Evolutionary conservation across 2,888 invertebrate genomes (phyloP).

Genomic region (Bruchidius siliquastri): DNA sequence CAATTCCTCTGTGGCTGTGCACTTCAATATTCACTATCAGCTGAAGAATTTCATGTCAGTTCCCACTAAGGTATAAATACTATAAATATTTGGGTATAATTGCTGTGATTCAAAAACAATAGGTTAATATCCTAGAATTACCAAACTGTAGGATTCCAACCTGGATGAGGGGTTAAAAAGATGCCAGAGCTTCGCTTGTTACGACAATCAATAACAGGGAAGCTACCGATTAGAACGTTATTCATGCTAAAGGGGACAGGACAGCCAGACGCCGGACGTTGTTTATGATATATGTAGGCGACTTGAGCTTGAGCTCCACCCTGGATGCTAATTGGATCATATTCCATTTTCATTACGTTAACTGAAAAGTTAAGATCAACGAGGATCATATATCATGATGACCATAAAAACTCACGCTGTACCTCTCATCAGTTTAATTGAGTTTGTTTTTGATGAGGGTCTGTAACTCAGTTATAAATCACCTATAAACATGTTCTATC

Average conservation of each 20-base stretch:
- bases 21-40: too few species aligned
- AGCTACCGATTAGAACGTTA: conserved; percentile 6
- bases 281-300: conserved; percentile 26
- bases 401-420: neutral
- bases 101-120: too few species aligned
- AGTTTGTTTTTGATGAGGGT: neutral
- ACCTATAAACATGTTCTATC: neutral
- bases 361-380: conserved; percentile 33
- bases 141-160: too few species aligned
- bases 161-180: too few species aligned
- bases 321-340: conserved; percentile 31
- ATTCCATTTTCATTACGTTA: conserved; percentile 34
- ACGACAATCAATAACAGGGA: neutral
- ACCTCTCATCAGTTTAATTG: neutral
- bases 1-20: too few species aligned
- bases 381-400: conserved; percentile 1
- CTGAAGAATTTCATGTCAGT: too few species aligned
- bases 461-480: neutral
- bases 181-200: too few species aligned
- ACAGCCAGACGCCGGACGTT: conserved; percentile 16
- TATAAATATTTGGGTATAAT: too few species aligned
- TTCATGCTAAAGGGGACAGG: conserved; percentile 8
- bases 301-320: conserved; percentile 14
- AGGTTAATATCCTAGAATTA: too few species aligned
- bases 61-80: too few species aligned